Evolutionary conservation across 1,140 invertebrate species (phyloP).

Genomic region (Drosophila biarmipes): DNA sequence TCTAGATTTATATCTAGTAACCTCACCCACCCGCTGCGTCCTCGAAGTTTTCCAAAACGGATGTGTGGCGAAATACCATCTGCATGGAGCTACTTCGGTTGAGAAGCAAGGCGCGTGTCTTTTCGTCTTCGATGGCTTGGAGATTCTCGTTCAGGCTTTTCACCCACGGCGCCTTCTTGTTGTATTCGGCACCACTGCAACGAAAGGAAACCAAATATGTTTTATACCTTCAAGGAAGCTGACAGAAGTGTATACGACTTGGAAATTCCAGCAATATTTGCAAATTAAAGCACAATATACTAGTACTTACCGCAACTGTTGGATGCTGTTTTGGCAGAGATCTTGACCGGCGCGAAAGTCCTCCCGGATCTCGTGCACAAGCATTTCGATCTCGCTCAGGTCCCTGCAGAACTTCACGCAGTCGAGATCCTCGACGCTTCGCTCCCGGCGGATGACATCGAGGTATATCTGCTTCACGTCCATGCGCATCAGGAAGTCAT

Average conservation of each 20-base stretch:
- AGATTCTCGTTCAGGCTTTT: neutral
- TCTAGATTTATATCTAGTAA: too few species aligned
- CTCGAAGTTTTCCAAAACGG: neutral
- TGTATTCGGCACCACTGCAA: neutral
- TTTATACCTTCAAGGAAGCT: too few species aligned
- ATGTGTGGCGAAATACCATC: neutral
- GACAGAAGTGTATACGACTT: too few species aligned
- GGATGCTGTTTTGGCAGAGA: conserved; percentile 13
- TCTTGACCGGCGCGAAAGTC: conserved; percentile 10
- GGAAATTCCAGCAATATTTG: too few species aligned
- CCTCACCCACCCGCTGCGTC: neutral
- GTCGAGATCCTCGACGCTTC: conserved; percentile 25
- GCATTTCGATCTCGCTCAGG: conserved; percentile 27
- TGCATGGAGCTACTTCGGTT: neutral
- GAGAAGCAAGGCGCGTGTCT: neutral
- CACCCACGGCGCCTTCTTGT: neutral
- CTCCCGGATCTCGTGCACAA: conserved; percentile 11
- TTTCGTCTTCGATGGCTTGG: neutral
- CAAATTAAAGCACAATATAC: too few species aligned
- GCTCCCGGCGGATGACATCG: conserved; percentile 42
- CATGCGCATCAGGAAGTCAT: conserved; percentile 32
- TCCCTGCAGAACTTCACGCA: conserved; percentile 55
- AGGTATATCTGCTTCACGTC: conserved; percentile 45
- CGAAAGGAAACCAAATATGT: too few species aligned
- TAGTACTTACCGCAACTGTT: conserved; percentile 33